Evolutionary conservation across 1,140 invertebrate species (phyloP), one percentile per base, ranked within the genome.

Genomic region (Stegodyphus dumicola): DNA sequence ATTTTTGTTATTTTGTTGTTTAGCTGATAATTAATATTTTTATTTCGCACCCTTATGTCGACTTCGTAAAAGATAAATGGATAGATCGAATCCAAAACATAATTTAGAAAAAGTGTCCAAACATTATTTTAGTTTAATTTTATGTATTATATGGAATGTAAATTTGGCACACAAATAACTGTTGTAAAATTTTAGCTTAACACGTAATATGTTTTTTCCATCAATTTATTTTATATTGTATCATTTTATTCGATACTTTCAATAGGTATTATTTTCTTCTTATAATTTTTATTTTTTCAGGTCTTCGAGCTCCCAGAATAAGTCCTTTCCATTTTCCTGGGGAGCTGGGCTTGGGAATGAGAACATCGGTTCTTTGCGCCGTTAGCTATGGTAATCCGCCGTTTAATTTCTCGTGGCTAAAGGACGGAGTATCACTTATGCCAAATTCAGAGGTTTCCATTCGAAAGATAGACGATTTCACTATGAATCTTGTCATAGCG

Each of bases 281-380:
- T 67, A 7, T 17, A 7, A 5, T 60, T 10, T 60, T 67, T 67
- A 7, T 17, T 18, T 79, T 6, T 56, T 54, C 33, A 85, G 83
- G 66, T 64, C 11, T 52, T 7, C 71, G 64, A 9, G 80, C 69
- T 7, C 87, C 87, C 17, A 73, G 65, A 18, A 85, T 89, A 7
- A 70, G 54, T 33, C 84, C 79, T n/a, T 87, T 88, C 54, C 77
- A 81, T 11, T 88, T 89, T 74, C 51, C 87, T 15, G 66, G 66
- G 2, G 93, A 93, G 48, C 93, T 95, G 75, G 92, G 93, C 67
- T 93, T 94, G 88, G 95, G 95, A 66, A 94, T 92, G 85, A 91
- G 92, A 86, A 91, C 91, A 51, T 92, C 92, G 88, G 90, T 95
- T 52, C 92, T 93, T 6, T 89, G 88, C 52, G 56, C 85, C 2